Percentiles rank a stretch among this genome's conserved stretches.
Conservation (phyloP, 2,888 invertebrate species). For the Tortricodes alternella region DNA sequence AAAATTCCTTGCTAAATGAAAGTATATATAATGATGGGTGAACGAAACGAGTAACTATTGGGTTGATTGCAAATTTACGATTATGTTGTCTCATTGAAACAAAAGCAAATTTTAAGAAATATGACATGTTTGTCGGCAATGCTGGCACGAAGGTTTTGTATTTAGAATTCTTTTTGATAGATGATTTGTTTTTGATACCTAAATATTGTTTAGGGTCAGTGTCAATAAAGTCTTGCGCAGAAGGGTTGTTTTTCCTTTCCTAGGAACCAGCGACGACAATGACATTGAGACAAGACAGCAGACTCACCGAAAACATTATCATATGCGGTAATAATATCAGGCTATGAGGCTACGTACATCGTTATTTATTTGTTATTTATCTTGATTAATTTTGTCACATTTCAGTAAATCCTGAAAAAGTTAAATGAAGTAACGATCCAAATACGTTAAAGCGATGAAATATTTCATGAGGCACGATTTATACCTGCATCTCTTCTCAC, state of each 20-base stretch:
- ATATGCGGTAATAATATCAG: neutral
- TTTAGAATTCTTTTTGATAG: too few relatives aligned
- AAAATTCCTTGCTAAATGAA: too few relatives aligned
- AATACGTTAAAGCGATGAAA: too few relatives aligned
- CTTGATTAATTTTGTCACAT: conserved; percentile 2
- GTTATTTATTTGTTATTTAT: neutral
- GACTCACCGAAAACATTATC: conserved; percentile 39
- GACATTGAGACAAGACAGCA: neutral
- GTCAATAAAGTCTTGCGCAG: too few relatives aligned
- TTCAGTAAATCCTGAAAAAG: conserved; percentile 21
- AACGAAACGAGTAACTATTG: neutral
- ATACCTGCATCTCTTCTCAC: too few relatives aligned
- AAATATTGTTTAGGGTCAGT: too few relatives aligned
- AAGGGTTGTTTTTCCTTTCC: too few relatives aligned
- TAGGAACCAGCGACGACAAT: too few relatives aligned
- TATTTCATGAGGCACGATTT: too few relatives aligned
- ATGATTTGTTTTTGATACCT: too few relatives aligned
- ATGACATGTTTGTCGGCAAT: too few relatives aligned
- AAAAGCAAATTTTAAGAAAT: conserved; percentile 12
- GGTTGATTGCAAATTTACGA: neutral
- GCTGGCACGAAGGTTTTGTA: too few relatives aligned
- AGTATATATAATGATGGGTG: neutral
- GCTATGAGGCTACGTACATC: neutral
- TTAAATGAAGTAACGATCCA: neutral
- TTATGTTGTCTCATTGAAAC: neutral